Percentiles rank a stretch among this genome's conserved stretches.
Conservation (phyloP, 2,888 invertebrate species). For the Unio pictorum region DNA sequence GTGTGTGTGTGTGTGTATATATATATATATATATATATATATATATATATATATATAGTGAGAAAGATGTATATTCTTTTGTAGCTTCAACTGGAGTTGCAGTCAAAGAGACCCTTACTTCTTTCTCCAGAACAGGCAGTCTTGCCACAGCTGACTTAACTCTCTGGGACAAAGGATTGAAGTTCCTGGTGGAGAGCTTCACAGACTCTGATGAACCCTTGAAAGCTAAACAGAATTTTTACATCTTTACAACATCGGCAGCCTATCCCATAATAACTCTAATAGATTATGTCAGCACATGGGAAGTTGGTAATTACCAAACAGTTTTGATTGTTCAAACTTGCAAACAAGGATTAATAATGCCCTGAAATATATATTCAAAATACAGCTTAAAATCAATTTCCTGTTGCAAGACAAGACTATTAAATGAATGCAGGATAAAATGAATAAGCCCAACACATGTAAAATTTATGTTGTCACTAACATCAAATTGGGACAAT, state of each 20-base stretch:
- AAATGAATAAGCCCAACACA: too few species aligned
- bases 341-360: neutral
- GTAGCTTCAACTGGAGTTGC: neutral
- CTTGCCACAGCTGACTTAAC: constrained; percentile 8
- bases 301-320: constrained; percentile 32
- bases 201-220: constrained; percentile 13
- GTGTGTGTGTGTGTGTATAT: too few species aligned
- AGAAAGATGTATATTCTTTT: neutral
- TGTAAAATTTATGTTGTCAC: too few species aligned
- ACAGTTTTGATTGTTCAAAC: neutral
- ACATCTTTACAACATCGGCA: constrained; percentile 17
- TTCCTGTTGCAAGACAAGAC: too few species aligned
- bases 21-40: too few species aligned
- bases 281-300: constrained; percentile 38
- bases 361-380: neutral
- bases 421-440: too few species aligned
- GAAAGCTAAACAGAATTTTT: constrained; percentile 16
- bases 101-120: constrained; percentile 2
- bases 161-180: neutral
- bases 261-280: constrained; percentile 35
- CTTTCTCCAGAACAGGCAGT: neutral
- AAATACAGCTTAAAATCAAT: neutral
- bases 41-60: too few species aligned
- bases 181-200: constrained; percentile 17
- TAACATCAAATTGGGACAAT: too few species aligned